Base-by-base conservation (phyloP, 2,797 vertebrate genomes). In the Tadarida brasiliensis region DNA sequence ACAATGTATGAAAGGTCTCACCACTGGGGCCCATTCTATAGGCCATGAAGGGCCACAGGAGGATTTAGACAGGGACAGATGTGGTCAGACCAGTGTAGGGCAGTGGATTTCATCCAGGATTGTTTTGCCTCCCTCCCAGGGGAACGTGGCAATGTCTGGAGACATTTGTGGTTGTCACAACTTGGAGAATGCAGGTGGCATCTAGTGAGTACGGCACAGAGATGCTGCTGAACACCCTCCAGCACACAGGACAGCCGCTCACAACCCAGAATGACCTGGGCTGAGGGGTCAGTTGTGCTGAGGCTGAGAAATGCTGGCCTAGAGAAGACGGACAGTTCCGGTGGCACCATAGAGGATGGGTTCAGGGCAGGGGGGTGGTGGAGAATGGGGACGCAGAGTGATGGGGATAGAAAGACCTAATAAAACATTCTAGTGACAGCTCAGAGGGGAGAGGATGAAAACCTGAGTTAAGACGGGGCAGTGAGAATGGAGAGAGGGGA, bases 21-120 rank as follows among this genome's bases (percentile, higher is more conserved):
- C 7, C 47, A 44, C 5, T 33, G 2, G 20, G 19, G 67, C 6
- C 39, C 54, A 47, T 24, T n/a, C 11, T n/a, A 4, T 11, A 17
- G 20, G 67, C 24, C 24, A 0, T 1, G 10, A 28, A 30, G 9
- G 2, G 16, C 22, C 67, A 11, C 24, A n/a, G 24, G 35, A 71
- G 57, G 8, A 22, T 39, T 56, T 7, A 2, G 2, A 78, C 14
- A 10, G n/a, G 51, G 24, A 51, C 11, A 14, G 68, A 49, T 17
- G 7, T 2, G n/a, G 9, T 49, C n/a, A 61, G 65, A 26, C 10
- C 11, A 56, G 65, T 3, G 51, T 35, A 70, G 20, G 28, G 5
- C 82, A 61, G 30, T 68, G 89, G 70, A 57, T 85, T 68, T 49
- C 81, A 93, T 33, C 7, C 24, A 85, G 26, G 22, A 16, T 59